Conservation (phyloP, 2,113 vertebrate species). For the Nerophis lumbriciformis region DNA sequence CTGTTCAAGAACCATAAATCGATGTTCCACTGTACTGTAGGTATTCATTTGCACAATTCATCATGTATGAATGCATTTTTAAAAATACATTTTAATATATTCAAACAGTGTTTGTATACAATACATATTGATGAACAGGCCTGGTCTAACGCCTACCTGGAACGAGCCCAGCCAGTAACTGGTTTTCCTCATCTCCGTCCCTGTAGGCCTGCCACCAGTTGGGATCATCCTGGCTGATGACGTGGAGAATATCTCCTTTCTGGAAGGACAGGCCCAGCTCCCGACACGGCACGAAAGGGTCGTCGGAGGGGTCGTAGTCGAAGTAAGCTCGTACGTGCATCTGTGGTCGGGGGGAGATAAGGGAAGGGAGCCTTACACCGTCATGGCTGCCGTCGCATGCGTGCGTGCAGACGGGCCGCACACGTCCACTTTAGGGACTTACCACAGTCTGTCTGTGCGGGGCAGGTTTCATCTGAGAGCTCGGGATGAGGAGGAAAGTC, state of each 20-base stretch:
- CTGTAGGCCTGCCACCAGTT: constrained; percentile 98
- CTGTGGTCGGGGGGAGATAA: constrained; percentile 56
- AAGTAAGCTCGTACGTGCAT: constrained; percentile 91
- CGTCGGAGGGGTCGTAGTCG: constrained; percentile 93
- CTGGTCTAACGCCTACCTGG: constrained; percentile 73
- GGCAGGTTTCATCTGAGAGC: constrained; percentile 81
- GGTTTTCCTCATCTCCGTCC: constrained; percentile 93
- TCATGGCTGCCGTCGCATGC: constrained; percentile 3
- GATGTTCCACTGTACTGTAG: no score
- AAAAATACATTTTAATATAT: no score
- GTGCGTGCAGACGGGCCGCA: constrained; percentile 10
- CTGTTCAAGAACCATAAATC: no score
- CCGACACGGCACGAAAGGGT: constrained; percentile 90
- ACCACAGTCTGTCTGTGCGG: constrained; percentile 87
- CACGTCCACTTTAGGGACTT: constrained; percentile 58
- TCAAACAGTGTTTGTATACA: not conserved
- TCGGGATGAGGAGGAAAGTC: constrained; percentile 92
- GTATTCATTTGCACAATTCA: no score
- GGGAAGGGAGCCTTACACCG: constrained; percentile 1
- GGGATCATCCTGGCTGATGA: constrained; percentile 95
- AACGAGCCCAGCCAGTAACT: constrained; percentile 90
- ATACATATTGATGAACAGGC: constrained; percentile 7
- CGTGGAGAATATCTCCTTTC: constrained; percentile 93
- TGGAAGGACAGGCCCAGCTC: constrained; percentile 92
- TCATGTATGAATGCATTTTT: no score